Evolutionary conservation across 2,113 vertebrate genomes (phyloP).

Genomic region (Brachyhypopomus gauderio): DNA sequence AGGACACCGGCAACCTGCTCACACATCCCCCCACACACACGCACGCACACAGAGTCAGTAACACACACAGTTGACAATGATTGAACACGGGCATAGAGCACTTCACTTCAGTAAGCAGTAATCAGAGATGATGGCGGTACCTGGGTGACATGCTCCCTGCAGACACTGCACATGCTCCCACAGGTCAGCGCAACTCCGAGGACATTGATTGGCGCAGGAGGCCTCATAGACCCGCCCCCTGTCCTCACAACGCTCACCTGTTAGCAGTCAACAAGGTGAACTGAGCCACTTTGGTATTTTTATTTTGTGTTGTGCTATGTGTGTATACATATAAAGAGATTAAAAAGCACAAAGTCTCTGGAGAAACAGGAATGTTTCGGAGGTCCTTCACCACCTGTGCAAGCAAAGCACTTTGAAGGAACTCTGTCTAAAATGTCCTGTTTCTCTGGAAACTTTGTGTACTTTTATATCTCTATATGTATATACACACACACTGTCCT

Average conservation of each 20-base stretch:
- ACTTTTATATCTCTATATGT: too few relatives aligned
- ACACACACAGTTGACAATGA: too few relatives aligned
- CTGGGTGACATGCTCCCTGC: slow-evolving; percentile 80
- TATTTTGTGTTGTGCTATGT: not conserved
- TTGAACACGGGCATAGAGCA: too few relatives aligned
- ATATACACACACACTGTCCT: too few relatives aligned
- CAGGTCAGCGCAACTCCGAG: slow-evolving; percentile 82
- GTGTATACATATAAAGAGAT: not conserved
- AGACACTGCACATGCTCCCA: slow-evolving; percentile 89
- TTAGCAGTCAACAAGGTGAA: not conserved
- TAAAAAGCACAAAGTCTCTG: too few relatives aligned
- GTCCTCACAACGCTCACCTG: slow-evolving; percentile 84
- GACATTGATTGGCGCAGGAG: slow-evolving; percentile 84
- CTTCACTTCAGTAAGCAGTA: not conserved
- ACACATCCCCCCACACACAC: not conserved
- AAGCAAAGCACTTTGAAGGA: too few relatives aligned
- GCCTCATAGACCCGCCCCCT: slow-evolving; percentile 66
- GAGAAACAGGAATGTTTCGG: too few relatives aligned
- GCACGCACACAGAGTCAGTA: not conserved
- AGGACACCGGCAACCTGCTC: slow-evolving; percentile 83
- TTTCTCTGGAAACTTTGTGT: too few relatives aligned
- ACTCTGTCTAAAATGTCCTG: too few relatives aligned
- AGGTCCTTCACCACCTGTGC: too few relatives aligned
- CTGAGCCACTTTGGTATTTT: too few relatives aligned
- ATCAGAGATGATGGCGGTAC: slow-evolving; percentile 57